Conservation (phyloP, 2,113 vertebrate species). For the Raja brachyura region DNA sequence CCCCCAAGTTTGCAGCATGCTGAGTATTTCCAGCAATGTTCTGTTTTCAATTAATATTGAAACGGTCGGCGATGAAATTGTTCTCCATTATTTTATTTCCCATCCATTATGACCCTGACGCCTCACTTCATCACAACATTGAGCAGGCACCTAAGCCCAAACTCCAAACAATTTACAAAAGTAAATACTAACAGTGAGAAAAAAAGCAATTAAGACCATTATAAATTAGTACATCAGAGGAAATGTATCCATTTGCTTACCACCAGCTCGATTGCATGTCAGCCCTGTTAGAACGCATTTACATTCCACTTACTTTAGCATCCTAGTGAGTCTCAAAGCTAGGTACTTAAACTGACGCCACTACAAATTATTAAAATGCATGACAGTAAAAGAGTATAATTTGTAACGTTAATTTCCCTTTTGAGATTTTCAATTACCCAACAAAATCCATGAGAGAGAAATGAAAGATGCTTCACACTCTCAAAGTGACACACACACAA, state of each 20-base stretch:
- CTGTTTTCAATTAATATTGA: neutral
- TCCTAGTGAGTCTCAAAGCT: neutral
- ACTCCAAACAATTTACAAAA: neutral
- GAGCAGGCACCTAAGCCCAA: neutral
- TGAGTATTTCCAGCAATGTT: no score
- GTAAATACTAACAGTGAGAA: neutral
- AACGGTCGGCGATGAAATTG: neutral
- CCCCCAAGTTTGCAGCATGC: no score
- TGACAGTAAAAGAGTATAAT: neutral
- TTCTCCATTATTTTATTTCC: neutral
- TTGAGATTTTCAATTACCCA: conserved; percentile 19
- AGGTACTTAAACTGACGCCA: neutral
- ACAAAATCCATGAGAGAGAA: neutral
- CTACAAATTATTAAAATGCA: conserved; percentile 13
- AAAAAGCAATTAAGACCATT: neutral
- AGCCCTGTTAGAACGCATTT: neutral
- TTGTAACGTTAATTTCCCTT: neutral
- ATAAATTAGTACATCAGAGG: neutral
- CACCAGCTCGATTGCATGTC: neutral
- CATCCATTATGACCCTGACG: neutral
- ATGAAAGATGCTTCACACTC: neutral
- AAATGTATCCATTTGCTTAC: neutral
- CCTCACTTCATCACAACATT: neutral
- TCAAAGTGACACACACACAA: neutral
- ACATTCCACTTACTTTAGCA: neutral